These are phyloP conservation scores for Halcyon senegalensis DNA, from an alignment of 2,113 vertebrate species.

Conservation along the genomic window DNA sequence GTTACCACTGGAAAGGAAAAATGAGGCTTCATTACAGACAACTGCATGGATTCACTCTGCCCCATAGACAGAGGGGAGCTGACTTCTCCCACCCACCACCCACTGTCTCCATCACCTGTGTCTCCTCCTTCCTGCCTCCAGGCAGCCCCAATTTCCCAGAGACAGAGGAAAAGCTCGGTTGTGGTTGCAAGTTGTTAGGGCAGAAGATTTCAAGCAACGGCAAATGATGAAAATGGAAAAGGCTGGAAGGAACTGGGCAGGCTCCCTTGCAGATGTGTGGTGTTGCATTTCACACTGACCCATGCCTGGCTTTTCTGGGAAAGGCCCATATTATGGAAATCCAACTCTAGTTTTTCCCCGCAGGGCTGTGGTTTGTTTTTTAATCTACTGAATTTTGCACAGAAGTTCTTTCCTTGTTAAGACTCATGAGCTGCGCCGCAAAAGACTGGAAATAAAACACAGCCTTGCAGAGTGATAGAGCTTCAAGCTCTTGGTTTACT, in stretches of 20 bases:
- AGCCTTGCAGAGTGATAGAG: not conserved
- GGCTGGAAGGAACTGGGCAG: not conserved
- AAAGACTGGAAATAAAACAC: not conserved
- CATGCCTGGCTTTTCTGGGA: not conserved
- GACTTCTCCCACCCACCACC: not conserved
- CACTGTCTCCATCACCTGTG: not conserved
- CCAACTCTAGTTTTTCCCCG: not conserved
- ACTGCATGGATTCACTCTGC: not conserved
- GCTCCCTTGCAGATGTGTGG: not conserved
- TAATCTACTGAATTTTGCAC: not conserved
- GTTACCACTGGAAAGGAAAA: not conserved
- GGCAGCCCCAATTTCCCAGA: not conserved
- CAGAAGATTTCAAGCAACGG: not conserved
- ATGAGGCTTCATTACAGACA: fast-evolving
- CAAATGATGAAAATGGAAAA: not conserved
- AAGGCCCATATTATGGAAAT: not conserved
- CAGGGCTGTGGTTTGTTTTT: not conserved
- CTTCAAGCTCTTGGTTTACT: not conserved
- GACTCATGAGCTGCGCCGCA: not conserved
- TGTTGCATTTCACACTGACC: not conserved
- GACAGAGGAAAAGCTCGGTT: not conserved
- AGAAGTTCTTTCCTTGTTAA: not conserved
- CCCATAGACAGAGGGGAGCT: not conserved
- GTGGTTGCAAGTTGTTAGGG: not conserved
- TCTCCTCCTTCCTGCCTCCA: not conserved